phyloP scores from a whole-genome alignment of 1,140 invertebrate genomes.

The Lysiphlebus fabarum region DNA sequence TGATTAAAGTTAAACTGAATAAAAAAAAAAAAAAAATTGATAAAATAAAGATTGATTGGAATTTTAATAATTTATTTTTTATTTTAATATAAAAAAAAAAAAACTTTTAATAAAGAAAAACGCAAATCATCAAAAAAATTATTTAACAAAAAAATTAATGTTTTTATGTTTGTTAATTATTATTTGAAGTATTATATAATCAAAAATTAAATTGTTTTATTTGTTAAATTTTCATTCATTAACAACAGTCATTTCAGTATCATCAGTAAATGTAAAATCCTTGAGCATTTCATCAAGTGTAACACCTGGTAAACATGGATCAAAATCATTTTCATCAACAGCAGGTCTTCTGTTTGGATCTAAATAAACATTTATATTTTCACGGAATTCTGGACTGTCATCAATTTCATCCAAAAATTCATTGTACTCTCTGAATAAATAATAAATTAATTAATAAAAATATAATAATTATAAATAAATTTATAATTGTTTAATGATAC shows the following conservation, averaged over 20 bases:
- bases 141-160: too few species aligned
- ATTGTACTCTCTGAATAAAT: slow-evolving; percentile 75
- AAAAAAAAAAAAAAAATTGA: too few species aligned
- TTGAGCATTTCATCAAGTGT: slow-evolving; percentile 97
- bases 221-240: slow-evolving; percentile 24
- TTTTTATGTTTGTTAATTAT: too few species aligned
- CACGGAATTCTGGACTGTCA: slow-evolving; percentile 84
- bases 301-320: slow-evolving; percentile 75
- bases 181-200: too few species aligned
- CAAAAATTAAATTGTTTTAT: too few species aligned
- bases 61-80: too few species aligned
- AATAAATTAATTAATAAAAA: slow-evolving; percentile 22
- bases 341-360: slow-evolving; percentile 64
- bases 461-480: slow-evolving; percentile 9
- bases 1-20: too few species aligned
- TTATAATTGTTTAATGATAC: slow-evolving; percentile 31
- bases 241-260: slow-evolving; percentile 66
- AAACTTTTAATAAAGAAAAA: too few species aligned
- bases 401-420: slow-evolving; percentile 98
- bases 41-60: too few species aligned
- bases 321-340: slow-evolving; percentile 64
- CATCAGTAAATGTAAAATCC: slow-evolving; percentile 76
- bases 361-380: slow-evolving; percentile 93
- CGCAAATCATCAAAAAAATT: too few species aligned
- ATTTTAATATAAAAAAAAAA: too few species aligned